phyloP scores from a whole-genome alignment of 1,140 invertebrate species.

The Hetaerina americana region DNA sequence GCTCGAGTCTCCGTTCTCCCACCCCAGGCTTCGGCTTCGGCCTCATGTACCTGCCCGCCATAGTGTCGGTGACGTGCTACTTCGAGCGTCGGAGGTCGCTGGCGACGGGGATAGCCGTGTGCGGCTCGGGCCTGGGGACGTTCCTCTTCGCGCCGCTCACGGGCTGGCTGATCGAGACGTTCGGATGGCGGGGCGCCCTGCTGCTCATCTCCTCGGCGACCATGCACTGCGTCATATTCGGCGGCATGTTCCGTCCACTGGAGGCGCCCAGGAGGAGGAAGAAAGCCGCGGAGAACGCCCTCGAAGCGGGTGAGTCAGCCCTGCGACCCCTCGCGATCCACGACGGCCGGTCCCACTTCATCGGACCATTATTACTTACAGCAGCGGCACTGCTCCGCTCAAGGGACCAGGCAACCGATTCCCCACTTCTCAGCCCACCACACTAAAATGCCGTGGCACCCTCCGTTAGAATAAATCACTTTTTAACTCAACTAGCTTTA shows the following conservation, averaged over 20 bases:
- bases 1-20: no score
- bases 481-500: no score
- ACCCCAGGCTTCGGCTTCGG: slow-evolving; percentile 81
- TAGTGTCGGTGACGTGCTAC: slow-evolving; percentile 87
- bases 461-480: no score
- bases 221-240: slow-evolving; percentile 70
- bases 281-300: no score
- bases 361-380: no score
- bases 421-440: no score
- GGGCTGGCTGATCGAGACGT: slow-evolving; percentile 40
- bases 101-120: slow-evolving; percentile 88
- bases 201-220: slow-evolving; percentile 68
- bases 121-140: slow-evolving; percentile 80
- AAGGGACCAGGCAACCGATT: no score
- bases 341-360: no score
- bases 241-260: slow-evolving; percentile 65
- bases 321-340: no score
- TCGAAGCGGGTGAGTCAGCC: no score
- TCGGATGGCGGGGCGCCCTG: slow-evolving; percentile 34
- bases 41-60: slow-evolving; percentile 86
- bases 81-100: slow-evolving; percentile 83
- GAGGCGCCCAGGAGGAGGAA: slow-evolving; percentile 6
- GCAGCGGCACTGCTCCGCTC: no score
- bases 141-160: slow-evolving; percentile 69
- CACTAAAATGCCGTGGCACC: no score